Evolutionary conservation across 2,888 invertebrate species (phyloP), one percentile per base, ranked within the genome.

Genomic region (Petrolisthes cinctipes): DNA sequence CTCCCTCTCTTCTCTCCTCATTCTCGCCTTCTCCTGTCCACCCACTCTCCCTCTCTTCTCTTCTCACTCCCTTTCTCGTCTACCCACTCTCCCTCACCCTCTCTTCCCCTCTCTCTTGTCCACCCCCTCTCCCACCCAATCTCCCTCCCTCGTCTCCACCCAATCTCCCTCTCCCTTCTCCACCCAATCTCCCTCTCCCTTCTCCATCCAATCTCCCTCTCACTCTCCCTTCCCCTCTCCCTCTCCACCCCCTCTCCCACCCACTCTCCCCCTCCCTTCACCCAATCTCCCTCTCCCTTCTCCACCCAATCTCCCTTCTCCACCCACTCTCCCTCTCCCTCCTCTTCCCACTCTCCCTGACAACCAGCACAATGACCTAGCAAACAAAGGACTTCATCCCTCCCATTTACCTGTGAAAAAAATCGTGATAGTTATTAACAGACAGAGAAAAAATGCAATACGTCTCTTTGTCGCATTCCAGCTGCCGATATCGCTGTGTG

Each of bases 111-210:
- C n/a, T 53, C n/a, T n/a, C 54, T 53, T 17, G 37, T 66, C 66
- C 68, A 51, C 68, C 56, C 80, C 56, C 80, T 80, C 80, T 80
- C 80, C 57, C 71, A 53, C 61, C 51, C 71, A n/a, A 17, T 9
- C 53, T n/a, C 53, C 20, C 68, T 68, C 71, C 54, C 23, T 61
- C 61, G 20, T 73, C 82, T 82, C 73, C 66, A 14, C 66, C 71
- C 73, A 71, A 51, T 56, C 80, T 80, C 80, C 54, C 75, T n/a
- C 75, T 37, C 37, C 75, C 75, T 75, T 37, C 37, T n/a, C 75
- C 4, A 3, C 75, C 75, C 75, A 9, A 1, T n/a, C 75, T n/a
- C n/a, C 20, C 75, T 4, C 75, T 37, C 20, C 75, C 75, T n/a
- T 37, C 20, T n/a, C 75, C 4, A 1, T 3, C 61, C 61, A 11